Conservation (phyloP, 1,140 invertebrate species). For the Drosophila micromelanica region DNA sequence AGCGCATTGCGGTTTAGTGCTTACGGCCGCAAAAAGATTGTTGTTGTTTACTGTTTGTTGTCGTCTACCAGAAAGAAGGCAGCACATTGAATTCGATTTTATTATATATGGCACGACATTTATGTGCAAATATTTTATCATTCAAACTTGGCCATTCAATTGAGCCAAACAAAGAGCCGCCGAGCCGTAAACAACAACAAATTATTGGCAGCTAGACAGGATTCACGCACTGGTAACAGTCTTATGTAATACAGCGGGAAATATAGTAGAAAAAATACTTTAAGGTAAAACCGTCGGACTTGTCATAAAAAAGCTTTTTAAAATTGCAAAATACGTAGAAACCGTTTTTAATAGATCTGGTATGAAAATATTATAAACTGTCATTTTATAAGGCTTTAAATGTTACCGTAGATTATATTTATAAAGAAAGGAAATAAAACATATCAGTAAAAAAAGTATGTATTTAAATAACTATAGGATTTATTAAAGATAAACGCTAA, state of each 20-base stretch:
- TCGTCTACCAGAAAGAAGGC: conserved; percentile 1
- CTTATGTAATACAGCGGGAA: background rate
- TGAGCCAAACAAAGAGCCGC: conserved; percentile 45
- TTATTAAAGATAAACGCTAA: too few species aligned
- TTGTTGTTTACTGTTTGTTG: conserved; percentile 23
- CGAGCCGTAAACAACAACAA: conserved; percentile 53
- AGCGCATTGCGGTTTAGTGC: conserved; percentile 77
- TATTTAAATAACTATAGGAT: too few species aligned
- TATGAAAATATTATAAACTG: too few species aligned
- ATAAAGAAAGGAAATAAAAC: too few species aligned
- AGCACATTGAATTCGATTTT: conserved; percentile 72
- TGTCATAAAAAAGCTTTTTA: too few species aligned
- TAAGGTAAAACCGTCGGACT: background rate
- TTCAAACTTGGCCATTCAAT: conserved; percentile 66
- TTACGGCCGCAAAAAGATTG: conserved; percentile 56
- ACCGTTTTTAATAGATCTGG: too few species aligned
- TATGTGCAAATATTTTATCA: conserved; percentile 82
- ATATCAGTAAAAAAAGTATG: too few species aligned
- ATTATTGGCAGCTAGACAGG: conserved; percentile 35
- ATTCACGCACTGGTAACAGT: conserved; percentile 14
- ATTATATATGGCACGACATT: conserved; percentile 79
- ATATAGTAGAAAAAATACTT: background rate
- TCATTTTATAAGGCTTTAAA: too few species aligned
- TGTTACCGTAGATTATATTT: too few species aligned
- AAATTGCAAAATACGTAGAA: too few species aligned